Conservation (phyloP, 1,140 invertebrate species). For the Eubasilissa regina region DNA sequence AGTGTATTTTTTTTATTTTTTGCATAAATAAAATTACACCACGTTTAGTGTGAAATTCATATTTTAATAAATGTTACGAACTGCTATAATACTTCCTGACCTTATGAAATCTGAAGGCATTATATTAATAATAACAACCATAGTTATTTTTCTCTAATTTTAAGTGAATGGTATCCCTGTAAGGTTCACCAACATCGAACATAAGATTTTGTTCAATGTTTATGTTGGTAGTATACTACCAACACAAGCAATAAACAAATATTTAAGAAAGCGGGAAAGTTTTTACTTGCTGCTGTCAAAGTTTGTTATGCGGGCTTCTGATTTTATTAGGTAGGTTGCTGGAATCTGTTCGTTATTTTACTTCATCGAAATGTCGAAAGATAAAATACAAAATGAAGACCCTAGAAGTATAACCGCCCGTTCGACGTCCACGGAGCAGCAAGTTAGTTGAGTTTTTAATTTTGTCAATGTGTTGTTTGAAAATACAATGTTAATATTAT, state of each 20-base stretch:
- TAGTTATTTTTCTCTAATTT: background rate
- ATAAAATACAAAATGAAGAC: background rate
- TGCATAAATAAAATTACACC: too few species aligned
- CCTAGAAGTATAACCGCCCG: conserved; percentile 7
- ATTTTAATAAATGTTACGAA: too few species aligned
- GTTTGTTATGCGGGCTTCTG: conserved; percentile 8
- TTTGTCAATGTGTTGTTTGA: too few species aligned
- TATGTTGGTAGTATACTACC: background rate
- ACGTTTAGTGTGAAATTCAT: too few species aligned
- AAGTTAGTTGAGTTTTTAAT: too few species aligned
- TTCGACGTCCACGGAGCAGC: conserved; percentile 29
- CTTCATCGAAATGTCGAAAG: conserved; percentile 17
- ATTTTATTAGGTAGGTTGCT: too few species aligned
- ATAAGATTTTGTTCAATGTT: too few species aligned
- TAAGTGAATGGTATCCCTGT: background rate
- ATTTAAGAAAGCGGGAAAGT: conserved; percentile 28
- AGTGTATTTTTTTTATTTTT: too few species aligned
- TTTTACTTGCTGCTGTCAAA: conserved; percentile 26
- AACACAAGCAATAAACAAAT: background rate
- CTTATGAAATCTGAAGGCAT: background rate
- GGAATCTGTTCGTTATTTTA: background rate
- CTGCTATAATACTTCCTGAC: background rate
- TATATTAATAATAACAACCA: background rate
- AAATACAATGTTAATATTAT: background rate
- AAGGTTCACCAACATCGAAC: too few species aligned